Evolutionary conservation across 2,797 vertebrate species (phyloP).

Genomic region (Psittacula echo): DNA sequence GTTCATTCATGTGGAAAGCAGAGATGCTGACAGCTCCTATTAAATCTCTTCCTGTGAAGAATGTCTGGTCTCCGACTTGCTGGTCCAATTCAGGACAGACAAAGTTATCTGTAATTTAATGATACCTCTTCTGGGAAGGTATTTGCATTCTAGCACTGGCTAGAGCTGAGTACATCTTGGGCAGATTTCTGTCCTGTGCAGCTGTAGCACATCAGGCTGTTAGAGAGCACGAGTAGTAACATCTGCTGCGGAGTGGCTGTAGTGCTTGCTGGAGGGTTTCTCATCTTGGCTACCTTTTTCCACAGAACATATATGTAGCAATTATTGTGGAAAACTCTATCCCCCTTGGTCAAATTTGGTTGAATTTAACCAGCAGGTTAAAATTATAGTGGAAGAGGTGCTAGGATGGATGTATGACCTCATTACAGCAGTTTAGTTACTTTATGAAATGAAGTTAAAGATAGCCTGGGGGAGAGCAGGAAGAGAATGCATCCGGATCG

Average conservation of each 20-base stretch:
- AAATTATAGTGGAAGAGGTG: not conserved
- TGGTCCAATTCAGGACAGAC: not conserved
- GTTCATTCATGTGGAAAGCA: not conserved
- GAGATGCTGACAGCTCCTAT: conserved; percentile 11
- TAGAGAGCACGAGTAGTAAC: not conserved
- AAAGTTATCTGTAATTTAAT: conserved; percentile 9
- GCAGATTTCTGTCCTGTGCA: not conserved
- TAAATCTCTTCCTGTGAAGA: conserved; percentile 21
- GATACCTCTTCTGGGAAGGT: not conserved
- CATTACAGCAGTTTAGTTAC: not conserved
- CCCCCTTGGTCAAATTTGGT: fast-evolving
- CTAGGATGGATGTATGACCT: not conserved
- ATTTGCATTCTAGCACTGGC: not conserved
- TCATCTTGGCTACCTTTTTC: not conserved
- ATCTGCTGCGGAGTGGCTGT: not conserved
- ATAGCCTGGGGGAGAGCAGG: not conserved
- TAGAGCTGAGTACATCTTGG: not conserved
- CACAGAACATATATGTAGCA: not conserved
- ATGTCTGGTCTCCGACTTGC: not conserved
- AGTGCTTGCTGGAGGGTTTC: not conserved
- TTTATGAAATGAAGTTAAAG: not conserved
- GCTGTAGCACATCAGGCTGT: not conserved
- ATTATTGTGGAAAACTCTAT: not conserved
- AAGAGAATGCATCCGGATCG: not conserved
- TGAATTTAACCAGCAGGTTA: not conserved